Conservation (phyloP, 2,797 vertebrate genomes). For the Microtus agrestis region DNA sequence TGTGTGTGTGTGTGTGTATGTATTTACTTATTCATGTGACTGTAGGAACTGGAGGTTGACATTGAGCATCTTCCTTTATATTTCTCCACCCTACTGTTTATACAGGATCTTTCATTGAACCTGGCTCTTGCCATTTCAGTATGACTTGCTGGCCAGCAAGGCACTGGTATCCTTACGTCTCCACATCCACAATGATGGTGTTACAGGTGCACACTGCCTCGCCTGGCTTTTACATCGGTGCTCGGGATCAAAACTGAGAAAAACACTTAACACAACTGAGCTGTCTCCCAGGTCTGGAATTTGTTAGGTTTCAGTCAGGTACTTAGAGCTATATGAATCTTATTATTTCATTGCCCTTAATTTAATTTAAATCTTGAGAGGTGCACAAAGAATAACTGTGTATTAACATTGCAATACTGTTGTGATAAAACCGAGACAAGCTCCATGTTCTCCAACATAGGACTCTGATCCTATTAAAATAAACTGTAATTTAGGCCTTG, state of each 20-base stretch:
- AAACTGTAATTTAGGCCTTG: not conserved
- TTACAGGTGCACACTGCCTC: not conserved
- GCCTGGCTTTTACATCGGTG: not conserved
- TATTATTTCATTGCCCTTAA: not conserved
- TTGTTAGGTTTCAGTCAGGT: not conserved
- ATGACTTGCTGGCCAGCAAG: not conserved
- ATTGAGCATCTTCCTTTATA: not conserved
- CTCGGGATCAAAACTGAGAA: not conserved
- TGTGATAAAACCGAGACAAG: not conserved
- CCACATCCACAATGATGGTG: not conserved
- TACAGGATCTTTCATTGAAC: not conserved
- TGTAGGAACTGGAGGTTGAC: not conserved
- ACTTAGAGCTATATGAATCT: not conserved
- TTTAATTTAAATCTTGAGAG: not conserved
- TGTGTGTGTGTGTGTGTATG: too few relatives aligned
- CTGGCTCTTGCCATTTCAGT: not conserved
- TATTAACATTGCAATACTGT: not conserved
- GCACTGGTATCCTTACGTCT: not conserved
- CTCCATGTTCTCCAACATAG: not conserved
- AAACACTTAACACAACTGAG: not conserved
- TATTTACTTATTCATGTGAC: too few relatives aligned
- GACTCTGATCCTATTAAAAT: not conserved
- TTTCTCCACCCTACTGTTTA: not conserved
- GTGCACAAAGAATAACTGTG: not conserved
- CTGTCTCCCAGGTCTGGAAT: not conserved